phyloP scores from a whole-genome alignment of 2,113 vertebrate species.

The Numida meleagris region DNA sequence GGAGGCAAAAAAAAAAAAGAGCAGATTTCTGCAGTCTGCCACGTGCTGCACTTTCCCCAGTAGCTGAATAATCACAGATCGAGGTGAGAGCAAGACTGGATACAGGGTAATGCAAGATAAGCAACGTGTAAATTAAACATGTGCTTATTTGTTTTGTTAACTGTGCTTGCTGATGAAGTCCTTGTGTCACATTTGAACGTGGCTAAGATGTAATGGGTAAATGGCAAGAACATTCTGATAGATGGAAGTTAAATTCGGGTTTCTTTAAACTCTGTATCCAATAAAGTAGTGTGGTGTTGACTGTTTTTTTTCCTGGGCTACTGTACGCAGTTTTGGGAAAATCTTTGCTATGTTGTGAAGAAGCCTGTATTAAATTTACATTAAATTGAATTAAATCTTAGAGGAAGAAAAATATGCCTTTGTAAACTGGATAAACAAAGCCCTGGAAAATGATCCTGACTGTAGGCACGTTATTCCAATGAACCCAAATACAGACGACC shows the following conservation, averaged over 20 bases:
- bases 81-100: not conserved
- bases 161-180: not conserved
- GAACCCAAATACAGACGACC: conserved; percentile 86
- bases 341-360: not conserved
- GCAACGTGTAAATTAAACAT: not conserved
- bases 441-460: conserved; percentile 88
- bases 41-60: rapidly evolving
- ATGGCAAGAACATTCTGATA: not conserved
- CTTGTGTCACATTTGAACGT: not conserved
- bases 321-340: not conserved
- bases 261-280: not conserved
- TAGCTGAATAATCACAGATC: rapidly evolving
- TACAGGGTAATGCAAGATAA: not conserved
- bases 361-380: not conserved
- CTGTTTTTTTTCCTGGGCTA: not conserved
- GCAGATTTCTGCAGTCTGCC: not conserved
- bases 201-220: not conserved
- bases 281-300: not conserved
- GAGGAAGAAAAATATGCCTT: conserved; percentile 95
- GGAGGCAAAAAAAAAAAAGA: not conserved
- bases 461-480: conserved; percentile 88
- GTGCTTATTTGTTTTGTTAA: not conserved
- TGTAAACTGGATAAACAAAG: conserved; percentile 94
- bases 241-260: not conserved
- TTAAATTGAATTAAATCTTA: conserved; percentile 55